These are phyloP conservation scores for Platyrinchus mystaceus DNA, from an alignment of 2,797 vertebrate species.

Conservation along the genomic window DNA sequence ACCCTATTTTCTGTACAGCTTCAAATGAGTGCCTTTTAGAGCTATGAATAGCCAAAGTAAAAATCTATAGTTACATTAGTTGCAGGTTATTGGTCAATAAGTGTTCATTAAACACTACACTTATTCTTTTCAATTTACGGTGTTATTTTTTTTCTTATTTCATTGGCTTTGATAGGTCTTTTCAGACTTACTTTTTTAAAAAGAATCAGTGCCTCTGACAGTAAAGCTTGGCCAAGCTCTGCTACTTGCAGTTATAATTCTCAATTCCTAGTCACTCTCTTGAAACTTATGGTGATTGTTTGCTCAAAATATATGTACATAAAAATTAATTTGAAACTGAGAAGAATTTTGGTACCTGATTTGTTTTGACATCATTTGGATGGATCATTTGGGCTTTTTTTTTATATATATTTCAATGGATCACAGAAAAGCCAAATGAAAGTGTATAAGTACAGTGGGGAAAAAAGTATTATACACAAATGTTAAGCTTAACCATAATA, in stretches of 20 bases:
- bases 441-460: neutral
- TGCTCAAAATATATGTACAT: neutral
- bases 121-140: slow-evolving; percentile 30
- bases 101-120: slow-evolving; percentile 57
- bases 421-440: neutral
- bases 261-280: neutral
- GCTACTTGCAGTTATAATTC: neutral
- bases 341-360: neutral
- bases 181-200: neutral
- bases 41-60: slow-evolving; percentile 52
- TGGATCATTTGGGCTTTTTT: neutral
- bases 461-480: neutral
- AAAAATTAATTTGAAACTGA: neutral
- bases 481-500: neutral
- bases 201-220: neutral
- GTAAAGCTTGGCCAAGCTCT: neutral
- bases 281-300: neutral
- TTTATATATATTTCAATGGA: neutral
- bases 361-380: neutral
- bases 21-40: slow-evolving; percentile 44
- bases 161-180: slow-evolving; percentile 62
- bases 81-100: slow-evolving; percentile 66
- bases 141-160: slow-evolving; percentile 62
- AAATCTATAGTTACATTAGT: slow-evolving; percentile 66
- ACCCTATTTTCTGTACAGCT: slow-evolving; percentile 12